These are phyloP conservation scores for Elephantulus edwardii DNA, from an alignment of 2,113 vertebrate species.

Conservation along the genomic window DNA sequence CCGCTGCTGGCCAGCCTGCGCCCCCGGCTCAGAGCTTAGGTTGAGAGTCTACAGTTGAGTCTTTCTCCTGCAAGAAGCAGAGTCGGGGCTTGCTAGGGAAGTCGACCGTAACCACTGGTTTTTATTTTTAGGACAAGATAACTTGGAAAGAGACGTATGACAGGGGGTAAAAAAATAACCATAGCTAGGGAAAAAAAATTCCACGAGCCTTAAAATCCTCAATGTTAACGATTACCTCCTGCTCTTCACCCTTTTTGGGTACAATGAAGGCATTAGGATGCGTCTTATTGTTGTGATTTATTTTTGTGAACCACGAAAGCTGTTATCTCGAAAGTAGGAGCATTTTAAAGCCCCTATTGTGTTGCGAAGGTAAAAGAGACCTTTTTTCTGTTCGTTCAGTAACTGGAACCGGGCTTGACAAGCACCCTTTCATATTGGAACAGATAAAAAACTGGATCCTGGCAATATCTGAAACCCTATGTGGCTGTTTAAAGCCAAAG, in stretches of 20 bases:
- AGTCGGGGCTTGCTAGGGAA: conserved; percentile 42
- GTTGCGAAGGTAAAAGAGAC: background rate
- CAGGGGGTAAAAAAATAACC: conserved; percentile 19
- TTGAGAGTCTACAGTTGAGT: background rate
- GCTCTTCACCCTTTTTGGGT: background rate
- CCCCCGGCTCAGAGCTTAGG: background rate
- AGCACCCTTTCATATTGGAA: background rate
- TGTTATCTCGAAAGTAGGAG: conserved; percentile 21
- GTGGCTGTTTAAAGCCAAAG: conserved; percentile 32
- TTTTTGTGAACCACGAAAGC: background rate
- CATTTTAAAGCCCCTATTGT: background rate
- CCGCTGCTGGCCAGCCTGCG: background rate
- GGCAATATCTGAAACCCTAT: background rate
- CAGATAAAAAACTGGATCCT: background rate
- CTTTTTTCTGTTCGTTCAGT: background rate
- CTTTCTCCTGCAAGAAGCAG: conserved; percentile 10
- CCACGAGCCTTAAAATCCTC: background rate
- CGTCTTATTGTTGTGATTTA: conserved; percentile 66
- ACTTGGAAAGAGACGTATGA: conserved; percentile 20
- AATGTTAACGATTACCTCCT: background rate
- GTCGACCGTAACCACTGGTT: conserved; percentile 26
- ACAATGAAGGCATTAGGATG: conserved; percentile 19
- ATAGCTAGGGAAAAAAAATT: background rate
- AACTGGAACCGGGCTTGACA: background rate
- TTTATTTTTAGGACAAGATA: conserved; percentile 43